phyloP scores from a whole-genome alignment of 1,140 invertebrate species.

The Neotoxoptera formosana region DNA sequence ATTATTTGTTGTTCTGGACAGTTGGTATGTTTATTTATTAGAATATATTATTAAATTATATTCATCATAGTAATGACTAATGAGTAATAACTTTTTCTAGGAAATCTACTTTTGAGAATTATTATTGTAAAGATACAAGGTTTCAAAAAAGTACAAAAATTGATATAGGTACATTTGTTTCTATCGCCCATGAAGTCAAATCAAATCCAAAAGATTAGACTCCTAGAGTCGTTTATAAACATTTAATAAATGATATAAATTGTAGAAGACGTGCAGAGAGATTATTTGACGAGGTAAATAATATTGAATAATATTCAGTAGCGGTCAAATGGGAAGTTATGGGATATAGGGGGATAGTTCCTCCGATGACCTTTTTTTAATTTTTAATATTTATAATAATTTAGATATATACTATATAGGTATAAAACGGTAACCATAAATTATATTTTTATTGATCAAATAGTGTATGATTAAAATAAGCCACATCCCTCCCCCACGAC shows the following conservation, averaged over 20 bases:
- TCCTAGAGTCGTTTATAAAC: background rate
- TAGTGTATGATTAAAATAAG: too few species aligned
- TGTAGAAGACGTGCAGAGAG: background rate
- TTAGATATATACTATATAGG: too few species aligned
- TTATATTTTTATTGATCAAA: too few species aligned
- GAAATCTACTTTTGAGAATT: conserved; percentile 37
- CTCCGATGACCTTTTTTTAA: too few species aligned
- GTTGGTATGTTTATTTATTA: background rate
- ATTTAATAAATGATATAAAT: background rate
- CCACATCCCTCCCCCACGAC: too few species aligned
- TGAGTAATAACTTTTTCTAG: background rate
- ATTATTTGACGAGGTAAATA: background rate
- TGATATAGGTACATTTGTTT: conserved; percentile 19
- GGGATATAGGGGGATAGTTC: too few species aligned
- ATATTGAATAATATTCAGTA: background rate
- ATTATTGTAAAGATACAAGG: background rate
- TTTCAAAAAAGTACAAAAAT: conserved; percentile 28
- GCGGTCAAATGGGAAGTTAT: too few species aligned
- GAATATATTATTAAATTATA: background rate
- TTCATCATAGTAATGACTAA: background rate
- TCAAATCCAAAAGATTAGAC: conserved; percentile 38
- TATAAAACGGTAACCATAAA: too few species aligned
- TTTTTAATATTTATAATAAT: too few species aligned
- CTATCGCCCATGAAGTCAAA: background rate
- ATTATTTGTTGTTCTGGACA: background rate